phyloP scores from a whole-genome alignment of 1,140 invertebrate genomes.

The Nasonia longicornis region DNA sequence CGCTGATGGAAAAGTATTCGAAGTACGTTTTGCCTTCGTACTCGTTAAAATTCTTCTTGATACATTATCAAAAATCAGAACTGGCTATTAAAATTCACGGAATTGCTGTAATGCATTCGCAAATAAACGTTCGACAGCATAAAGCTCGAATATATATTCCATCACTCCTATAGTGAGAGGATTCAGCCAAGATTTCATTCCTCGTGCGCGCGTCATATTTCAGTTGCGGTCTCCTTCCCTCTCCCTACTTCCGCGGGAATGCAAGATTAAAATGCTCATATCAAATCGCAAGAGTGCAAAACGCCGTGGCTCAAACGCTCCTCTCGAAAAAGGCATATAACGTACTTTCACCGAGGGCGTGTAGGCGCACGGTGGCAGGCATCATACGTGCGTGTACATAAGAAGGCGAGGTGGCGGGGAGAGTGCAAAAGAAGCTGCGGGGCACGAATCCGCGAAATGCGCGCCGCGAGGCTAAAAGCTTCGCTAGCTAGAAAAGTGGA shows the following conservation, averaged over 20 bases:
- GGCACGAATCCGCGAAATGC: neutral
- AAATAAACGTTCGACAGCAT: too few relatives aligned
- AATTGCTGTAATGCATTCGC: too few relatives aligned
- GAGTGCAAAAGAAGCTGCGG: neutral
- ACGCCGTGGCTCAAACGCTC: neutral
- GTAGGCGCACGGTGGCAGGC: neutral
- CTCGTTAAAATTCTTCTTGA: too few relatives aligned
- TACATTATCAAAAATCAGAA: too few relatives aligned
- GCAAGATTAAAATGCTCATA: constrained; percentile 30
- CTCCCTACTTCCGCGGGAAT: neutral
- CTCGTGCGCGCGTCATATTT: too few relatives aligned
- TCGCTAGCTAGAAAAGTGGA: neutral
- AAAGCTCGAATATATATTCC: too few relatives aligned
- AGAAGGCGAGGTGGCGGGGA: too few relatives aligned
- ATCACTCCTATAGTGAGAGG: too few relatives aligned
- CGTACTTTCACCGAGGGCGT: neutral
- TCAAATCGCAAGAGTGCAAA: constrained; percentile 22
- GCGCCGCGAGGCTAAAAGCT: constrained; percentile 3
- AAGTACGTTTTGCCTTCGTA: too few relatives aligned
- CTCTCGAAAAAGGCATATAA: neutral
- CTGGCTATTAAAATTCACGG: too few relatives aligned
- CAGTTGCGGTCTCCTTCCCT: neutral
- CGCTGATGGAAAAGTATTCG: too few relatives aligned
- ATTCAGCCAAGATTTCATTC: too few relatives aligned
- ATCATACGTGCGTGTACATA: neutral